Evolutionary conservation across 1,140 invertebrate genomes (phyloP).

Genomic region (Scaptodrosophila lebanonensis): DNA sequence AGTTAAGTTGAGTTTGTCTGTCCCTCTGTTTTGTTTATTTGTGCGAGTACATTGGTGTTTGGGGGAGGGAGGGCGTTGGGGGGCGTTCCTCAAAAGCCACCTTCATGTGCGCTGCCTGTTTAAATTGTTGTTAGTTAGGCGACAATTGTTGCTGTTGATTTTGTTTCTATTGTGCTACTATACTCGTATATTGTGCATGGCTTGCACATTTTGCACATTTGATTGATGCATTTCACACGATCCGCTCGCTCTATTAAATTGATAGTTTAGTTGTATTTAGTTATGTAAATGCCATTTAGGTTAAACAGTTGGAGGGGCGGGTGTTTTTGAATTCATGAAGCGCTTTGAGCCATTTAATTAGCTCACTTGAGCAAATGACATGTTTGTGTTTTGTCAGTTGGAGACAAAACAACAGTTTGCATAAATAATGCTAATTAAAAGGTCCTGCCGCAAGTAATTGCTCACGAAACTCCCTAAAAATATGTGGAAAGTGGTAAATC

Average conservation of each 20-base stretch:
- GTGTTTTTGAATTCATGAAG: conserved; percentile 2
- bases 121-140: conserved; percentile 23
- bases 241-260: conserved; percentile 20
- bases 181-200: too few species aligned
- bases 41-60: conserved; percentile 11
- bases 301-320: not conserved
- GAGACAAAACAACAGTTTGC: conserved; percentile 18
- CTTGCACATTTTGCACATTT: conserved; percentile 26
- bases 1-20: conserved; percentile 19
- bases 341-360: conserved; percentile 42
- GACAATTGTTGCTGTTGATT: conserved; percentile 24
- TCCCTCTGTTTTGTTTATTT: too few species aligned
- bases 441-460: too few species aligned
- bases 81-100: conserved; percentile 50
- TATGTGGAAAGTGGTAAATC: too few species aligned
- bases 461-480: too few species aligned
- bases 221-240: conserved; percentile 41
- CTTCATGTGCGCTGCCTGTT: conserved; percentile 25
- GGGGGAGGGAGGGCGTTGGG: conserved; percentile 22
- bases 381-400: conserved; percentile 31
- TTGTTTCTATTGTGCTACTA: too few species aligned
- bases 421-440: conserved; percentile 46
- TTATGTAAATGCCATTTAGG: conserved; percentile 17
- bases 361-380: conserved; percentile 14
- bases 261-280: conserved; percentile 20